phyloP scores from a whole-genome alignment of 2,797 vertebrate species.

The Anas georgica region DNA sequence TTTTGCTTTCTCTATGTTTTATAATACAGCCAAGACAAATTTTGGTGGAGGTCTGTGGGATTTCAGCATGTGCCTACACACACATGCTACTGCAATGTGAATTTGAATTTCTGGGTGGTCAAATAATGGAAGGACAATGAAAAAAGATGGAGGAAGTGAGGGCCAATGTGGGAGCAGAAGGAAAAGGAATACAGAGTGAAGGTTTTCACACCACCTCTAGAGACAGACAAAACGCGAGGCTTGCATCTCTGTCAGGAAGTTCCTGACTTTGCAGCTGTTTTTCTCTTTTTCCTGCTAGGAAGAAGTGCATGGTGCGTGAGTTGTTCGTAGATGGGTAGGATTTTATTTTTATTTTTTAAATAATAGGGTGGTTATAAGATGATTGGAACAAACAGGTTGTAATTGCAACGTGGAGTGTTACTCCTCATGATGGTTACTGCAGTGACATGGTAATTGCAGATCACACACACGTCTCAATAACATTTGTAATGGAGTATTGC shows the following conservation, averaged over 20 bases:
- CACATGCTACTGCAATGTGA: not conserved
- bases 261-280: not conserved
- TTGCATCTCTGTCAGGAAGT: not conserved
- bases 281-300: not conserved
- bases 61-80: not conserved
- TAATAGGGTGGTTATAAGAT: not conserved
- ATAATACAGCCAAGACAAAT: not conserved
- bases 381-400: not conserved
- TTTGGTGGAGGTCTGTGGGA: not conserved
- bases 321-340: not conserved
- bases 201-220: not conserved
- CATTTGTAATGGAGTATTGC: not conserved
- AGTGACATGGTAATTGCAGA: not conserved
- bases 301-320: not conserved
- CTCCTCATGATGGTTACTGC: not conserved
- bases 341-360: not conserved
- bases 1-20: not conserved
- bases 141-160: fast-evolving
- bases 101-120: not conserved
- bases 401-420: not conserved
- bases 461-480: not conserved
- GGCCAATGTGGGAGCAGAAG: not conserved
- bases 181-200: not conserved
- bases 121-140: not conserved
- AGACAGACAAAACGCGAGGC: not conserved